A percentile compares a stretch with the other conserved stretches of the same genome.
Evolutionary conservation across 2,797 vertebrate species (phyloP).

Genomic region (Sebastiscus albofasciatus): DNA sequence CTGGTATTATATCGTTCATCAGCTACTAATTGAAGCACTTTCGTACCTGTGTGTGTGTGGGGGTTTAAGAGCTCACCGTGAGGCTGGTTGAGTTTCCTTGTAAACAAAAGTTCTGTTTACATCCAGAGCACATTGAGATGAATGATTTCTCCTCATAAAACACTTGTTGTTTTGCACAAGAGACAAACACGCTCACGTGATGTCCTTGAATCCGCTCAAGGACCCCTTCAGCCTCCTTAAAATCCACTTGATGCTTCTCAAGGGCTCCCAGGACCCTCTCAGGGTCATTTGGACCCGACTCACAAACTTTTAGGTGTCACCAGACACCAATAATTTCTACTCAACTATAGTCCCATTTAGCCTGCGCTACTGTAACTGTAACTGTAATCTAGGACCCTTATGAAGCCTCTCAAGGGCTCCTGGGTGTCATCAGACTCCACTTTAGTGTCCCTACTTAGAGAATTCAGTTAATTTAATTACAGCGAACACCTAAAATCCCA

Average conservation of each 20-base stretch:
- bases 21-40: background rate
- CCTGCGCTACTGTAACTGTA: background rate
- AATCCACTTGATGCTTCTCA: background rate
- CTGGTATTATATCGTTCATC: background rate
- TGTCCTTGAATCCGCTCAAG: background rate
- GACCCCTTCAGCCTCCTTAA: background rate
- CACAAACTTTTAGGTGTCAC: background rate
- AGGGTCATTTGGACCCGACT: background rate
- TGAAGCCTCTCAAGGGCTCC: background rate
- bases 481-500: background rate
- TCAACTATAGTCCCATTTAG: background rate
- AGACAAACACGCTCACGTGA: background rate
- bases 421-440: constrained; percentile 6
- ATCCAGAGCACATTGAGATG: background rate
- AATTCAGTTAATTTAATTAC: constrained; percentile 14
- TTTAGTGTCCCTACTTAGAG: background rate
- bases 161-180: background rate
- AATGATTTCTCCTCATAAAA: background rate
- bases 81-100: background rate
- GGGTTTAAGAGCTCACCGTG: background rate
- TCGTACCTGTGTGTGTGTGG: background rate
- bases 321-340: background rate
- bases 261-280: background rate
- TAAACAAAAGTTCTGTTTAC: background rate
- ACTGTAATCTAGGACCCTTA: no score